Evolutionary conservation across 2,888 invertebrate genomes (phyloP).

Genomic region (Pyrrhia umbra): DNA sequence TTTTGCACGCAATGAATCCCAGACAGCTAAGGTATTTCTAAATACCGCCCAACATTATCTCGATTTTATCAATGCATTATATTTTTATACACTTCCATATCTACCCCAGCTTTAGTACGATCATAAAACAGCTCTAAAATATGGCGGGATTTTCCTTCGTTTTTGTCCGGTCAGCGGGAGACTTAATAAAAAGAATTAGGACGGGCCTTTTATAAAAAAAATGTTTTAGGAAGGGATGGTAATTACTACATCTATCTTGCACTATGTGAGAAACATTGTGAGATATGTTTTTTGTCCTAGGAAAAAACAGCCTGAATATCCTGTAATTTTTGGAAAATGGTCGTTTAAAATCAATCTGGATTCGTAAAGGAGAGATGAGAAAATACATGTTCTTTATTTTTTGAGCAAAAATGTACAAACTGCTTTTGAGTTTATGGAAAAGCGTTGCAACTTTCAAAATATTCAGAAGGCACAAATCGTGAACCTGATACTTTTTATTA

Average conservation of each 20-base stretch:
- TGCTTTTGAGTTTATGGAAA: no score
- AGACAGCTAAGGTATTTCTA: constrained; percentile 25
- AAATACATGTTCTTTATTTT: constrained; percentile 9
- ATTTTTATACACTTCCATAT: constrained; percentile 13
- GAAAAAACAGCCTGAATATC: constrained; percentile 1
- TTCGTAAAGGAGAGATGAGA: constrained; percentile 6
- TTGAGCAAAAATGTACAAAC: neutral
- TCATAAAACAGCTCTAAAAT: constrained; percentile 46
- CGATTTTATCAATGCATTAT: constrained; percentile 39
- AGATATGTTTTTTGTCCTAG: constrained; percentile 18
- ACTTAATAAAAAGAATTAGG: constrained; percentile 33
- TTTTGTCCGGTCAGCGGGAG: constrained; percentile 48
- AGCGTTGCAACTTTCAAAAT: no score
- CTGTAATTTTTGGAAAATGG: constrained; percentile 20
- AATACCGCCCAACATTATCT: constrained; percentile 39
- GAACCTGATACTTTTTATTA: no score
- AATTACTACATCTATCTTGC: constrained; percentile 49
- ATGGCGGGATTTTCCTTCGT: constrained; percentile 34
- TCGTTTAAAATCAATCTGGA: constrained; percentile 30
- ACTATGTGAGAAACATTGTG: constrained; percentile 38
- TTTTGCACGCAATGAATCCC: constrained; percentile 37
- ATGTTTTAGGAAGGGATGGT: constrained; percentile 1
- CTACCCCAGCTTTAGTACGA: constrained; percentile 34
- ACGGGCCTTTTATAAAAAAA: constrained; percentile 25
- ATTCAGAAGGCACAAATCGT: no score